Evolutionary conservation across 2,113 vertebrate genomes (phyloP), one percentile per base, ranked within the genome.

Genomic region (Toxotes chatareus): DNA sequence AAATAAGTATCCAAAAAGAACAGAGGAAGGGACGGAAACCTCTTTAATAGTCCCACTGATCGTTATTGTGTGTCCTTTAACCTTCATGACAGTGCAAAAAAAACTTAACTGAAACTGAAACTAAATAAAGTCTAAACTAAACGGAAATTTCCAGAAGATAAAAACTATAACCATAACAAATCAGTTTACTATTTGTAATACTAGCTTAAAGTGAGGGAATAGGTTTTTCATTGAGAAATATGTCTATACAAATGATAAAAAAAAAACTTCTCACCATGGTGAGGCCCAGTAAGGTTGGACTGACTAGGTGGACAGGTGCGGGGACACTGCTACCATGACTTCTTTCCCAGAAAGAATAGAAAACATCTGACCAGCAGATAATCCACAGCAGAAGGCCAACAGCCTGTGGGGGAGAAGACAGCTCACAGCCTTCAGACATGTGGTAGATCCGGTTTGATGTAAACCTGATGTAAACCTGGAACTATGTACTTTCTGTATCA

Each of bases 261-360:
- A 9, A n/a, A 8, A 9, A 55, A 31, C 4, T 53, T 53, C 86
- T 97, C 87, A 99, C 98, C 98, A 99, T 99, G 76, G 97, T 99
- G 82, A 98, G 86, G 73, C 98, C 98, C 87, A 99, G 90, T 21
- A 99, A 1, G 19, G 97, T 97, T 7, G 98, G 98, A 60, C 96
- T 97, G 90, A 99, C n/a, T 0, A 98, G 90, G 83, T 95, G 95
- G 85, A 96, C 96, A 0, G 96, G 95, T 36, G 97, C 93, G 42
- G 77, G 87, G 21, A 86, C 68, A 51, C 79, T 46, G 80, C 81
- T 78, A 75, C 88, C 95, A 72, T 87, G 73, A 94, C 80, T 95
- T 96, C 96, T 97, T 97, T 99, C 96, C 97, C 97, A 98, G 95
- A 99, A 98, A 96, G 97, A 96, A 93, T 97, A 99, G 91, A 98